These are phyloP conservation scores for Cyprinodon tularosa DNA, from an alignment of 2,113 vertebrate species.

Conservation along the genomic window DNA sequence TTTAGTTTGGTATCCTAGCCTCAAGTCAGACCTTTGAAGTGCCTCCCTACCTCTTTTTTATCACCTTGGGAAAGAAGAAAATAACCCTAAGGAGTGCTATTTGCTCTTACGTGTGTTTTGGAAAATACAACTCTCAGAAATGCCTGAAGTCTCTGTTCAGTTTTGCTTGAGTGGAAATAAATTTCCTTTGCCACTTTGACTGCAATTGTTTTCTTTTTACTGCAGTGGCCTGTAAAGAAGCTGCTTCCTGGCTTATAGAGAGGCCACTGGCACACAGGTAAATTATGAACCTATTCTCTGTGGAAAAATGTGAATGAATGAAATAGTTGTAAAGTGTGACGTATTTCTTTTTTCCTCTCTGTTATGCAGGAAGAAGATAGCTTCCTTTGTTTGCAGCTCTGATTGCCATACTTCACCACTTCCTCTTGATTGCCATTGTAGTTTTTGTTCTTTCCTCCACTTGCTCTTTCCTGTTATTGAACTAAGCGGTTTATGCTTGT, in stretches of 20 bases:
- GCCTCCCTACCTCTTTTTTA: not conserved
- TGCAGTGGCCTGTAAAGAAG: slow-evolving; percentile 64
- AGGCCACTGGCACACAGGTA: slow-evolving; percentile 34
- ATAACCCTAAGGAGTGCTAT: not conserved
- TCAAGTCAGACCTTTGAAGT: slow-evolving; percentile 42
- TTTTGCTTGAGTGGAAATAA: slow-evolving; percentile 14
- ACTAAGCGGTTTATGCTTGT: slow-evolving; percentile 26
- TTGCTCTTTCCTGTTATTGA: not conserved
- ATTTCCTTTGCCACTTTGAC: slow-evolving; percentile 34
- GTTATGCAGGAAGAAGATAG: slow-evolving; percentile 52
- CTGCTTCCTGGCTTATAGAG: not conserved
- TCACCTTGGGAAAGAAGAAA: slow-evolving; percentile 7
- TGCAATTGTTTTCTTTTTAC: slow-evolving; percentile 24
- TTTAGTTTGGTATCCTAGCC: slow-evolving; percentile 56
- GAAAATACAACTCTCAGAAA: slow-evolving; percentile 30
- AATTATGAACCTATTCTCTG: slow-evolving; percentile 1
- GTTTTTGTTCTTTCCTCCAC: slow-evolving; percentile 27
- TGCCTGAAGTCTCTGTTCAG: slow-evolving; percentile 26
- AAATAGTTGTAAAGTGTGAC: slow-evolving; percentile 3
- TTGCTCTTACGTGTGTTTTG: slow-evolving; percentile 17
- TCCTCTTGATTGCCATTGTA: slow-evolving; percentile 23
- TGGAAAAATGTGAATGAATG: slow-evolving; percentile 3
- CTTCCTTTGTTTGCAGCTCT: slow-evolving; percentile 17
- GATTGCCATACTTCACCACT: slow-evolving; percentile 18
- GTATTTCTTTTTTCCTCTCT: slow-evolving; percentile 26